These are phyloP conservation scores for Cladopsammia gracilis DNA, from an alignment of 64 coral and sea anemone genomes.

Conservation along the genomic window DNA sequence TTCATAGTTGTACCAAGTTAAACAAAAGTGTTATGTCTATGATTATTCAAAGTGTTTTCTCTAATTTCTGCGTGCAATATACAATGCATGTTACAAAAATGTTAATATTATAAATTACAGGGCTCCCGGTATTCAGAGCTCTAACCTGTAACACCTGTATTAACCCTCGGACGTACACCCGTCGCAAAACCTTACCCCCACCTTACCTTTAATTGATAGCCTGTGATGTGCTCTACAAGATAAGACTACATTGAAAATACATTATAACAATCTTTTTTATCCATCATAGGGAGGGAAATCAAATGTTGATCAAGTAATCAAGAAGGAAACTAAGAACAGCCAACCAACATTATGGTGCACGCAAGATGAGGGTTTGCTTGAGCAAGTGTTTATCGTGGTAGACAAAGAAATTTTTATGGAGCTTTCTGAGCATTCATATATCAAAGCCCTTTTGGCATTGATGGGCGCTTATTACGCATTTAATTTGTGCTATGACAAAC, in stretches of 20 bases:
- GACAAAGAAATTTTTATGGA: slow-evolving; percentile 23
- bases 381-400: slow-evolving; percentile 1
- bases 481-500: slow-evolving; percentile 22
- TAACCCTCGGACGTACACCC: too few relatives aligned
- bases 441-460: slow-evolving; percentile 6
- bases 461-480: neutral
- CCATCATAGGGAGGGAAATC: neutral
- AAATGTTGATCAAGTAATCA: neutral
- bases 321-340: neutral
- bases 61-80: too few relatives aligned
- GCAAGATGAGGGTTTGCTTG: neutral
- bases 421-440: neutral
- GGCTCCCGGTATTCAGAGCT: too few relatives aligned
- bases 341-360: neutral
- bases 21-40: too few relatives aligned
- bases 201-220: too few relatives aligned
- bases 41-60: too few relatives aligned
- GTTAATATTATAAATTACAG: too few relatives aligned
- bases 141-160: too few relatives aligned
- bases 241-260: neutral
- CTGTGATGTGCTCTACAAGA: too few relatives aligned
- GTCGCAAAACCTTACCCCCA: too few relatives aligned
- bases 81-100: too few relatives aligned
- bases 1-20: too few relatives aligned
- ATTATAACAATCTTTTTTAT: neutral